Conservation (phyloP, 2,888 invertebrate species). For the Callyntrura sp. region DNA sequence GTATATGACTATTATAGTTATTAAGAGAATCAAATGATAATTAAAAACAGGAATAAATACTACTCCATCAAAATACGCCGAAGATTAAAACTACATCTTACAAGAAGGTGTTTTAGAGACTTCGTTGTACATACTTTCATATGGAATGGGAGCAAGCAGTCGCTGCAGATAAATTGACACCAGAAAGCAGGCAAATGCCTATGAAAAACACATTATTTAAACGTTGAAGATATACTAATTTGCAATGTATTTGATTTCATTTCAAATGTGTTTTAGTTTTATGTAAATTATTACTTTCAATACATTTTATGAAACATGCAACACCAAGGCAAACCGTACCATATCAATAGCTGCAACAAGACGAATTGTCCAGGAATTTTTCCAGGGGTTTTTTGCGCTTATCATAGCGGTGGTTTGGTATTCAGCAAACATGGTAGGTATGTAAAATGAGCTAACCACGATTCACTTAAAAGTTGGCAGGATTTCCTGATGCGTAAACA, state of each 20-base stretch:
- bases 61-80: background rate
- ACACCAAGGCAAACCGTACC: too few relatives aligned
- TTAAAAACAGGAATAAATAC: background rate
- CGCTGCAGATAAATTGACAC: constrained; percentile 63
- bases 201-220: too few relatives aligned
- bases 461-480: too few relatives aligned
- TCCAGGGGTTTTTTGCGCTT: constrained; percentile 47
- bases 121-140: constrained; percentile 29
- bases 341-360: constrained; percentile 69
- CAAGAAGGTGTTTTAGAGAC: constrained; percentile 46
- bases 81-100: background rate
- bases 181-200: constrained; percentile 67
- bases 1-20: too few relatives aligned
- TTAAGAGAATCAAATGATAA: too few relatives aligned
- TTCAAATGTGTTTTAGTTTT: background rate
- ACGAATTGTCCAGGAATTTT: constrained; percentile 54
- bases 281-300: too few relatives aligned
- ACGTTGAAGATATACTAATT: too few relatives aligned
- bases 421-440: too few relatives aligned
- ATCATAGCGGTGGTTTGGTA: too few relatives aligned
- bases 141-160: constrained; percentile 27
- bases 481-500: too few relatives aligned
- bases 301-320: too few relatives aligned
- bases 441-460: too few relatives aligned
- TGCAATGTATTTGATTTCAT: background rate